A percentile compares a stretch with the other conserved stretches of the same genome.
Evolutionary conservation across 2,797 vertebrate species (phyloP).

Genomic region (Ciconia nigra): DNA sequence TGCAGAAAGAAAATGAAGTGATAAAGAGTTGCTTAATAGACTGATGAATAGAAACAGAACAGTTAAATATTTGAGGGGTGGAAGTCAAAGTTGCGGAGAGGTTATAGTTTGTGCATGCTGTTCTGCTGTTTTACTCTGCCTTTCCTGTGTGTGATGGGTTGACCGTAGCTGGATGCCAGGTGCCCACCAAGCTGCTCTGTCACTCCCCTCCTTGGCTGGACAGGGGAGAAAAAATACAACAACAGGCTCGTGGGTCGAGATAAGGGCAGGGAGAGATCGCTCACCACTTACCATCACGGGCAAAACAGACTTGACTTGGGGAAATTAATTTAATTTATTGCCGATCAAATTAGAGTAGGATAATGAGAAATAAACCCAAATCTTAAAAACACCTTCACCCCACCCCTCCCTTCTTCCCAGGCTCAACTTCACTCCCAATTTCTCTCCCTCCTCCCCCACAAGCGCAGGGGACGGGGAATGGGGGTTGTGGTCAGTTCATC

Average conservation of each 20-base stretch:
- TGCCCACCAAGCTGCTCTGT: not conserved
- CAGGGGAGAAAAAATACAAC: not conserved
- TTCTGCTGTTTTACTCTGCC: not conserved
- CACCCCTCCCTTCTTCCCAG: not conserved
- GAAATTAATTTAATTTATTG: not conserved
- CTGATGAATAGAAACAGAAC: not conserved
- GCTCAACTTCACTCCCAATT: not conserved
- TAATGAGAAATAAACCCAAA: not conserved
- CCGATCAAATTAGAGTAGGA: not conserved
- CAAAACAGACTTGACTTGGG: not conserved
- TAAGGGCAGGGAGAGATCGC: not conserved
- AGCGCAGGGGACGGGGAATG: not conserved
- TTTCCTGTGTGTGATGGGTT: not conserved
- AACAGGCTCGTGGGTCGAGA: not conserved
- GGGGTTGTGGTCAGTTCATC: not conserved
- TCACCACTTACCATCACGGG: not conserved
- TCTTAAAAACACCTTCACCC: not conserved
- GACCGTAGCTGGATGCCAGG: not conserved
- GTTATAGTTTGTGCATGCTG: not conserved
- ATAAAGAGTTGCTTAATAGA: not conserved
- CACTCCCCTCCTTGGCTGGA: not conserved
- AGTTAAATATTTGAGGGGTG: not conserved
- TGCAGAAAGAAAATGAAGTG: not conserved
- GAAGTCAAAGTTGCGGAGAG: not conserved
- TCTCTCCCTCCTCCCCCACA: not conserved